Percentiles rank a stretch among this genome's conserved stretches.
These are phyloP conservation scores for Catocala fraxini DNA, from an alignment of 2,888 invertebrate species.

Conservation along the genomic window DNA sequence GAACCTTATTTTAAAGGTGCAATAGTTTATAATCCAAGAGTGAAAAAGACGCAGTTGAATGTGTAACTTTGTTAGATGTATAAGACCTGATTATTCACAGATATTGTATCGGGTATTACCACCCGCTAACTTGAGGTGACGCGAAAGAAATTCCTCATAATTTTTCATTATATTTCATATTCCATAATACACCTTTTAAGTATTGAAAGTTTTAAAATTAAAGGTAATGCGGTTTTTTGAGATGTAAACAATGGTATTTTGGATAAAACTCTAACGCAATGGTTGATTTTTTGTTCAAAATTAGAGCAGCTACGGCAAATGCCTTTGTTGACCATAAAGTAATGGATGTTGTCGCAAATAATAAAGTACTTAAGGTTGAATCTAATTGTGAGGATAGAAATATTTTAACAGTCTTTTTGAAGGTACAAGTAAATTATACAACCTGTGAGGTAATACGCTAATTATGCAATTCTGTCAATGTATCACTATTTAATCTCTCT, in stretches of 20 bases:
- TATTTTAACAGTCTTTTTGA: too few species aligned
- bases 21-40: conserved; percentile 28
- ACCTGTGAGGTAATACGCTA: too few species aligned
- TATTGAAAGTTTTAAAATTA: conserved; percentile 46
- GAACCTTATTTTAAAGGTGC: conserved; percentile 46
- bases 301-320: too few species aligned
- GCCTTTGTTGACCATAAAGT: too few species aligned
- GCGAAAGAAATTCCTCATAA: conserved; percentile 68
- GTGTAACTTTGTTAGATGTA: conserved; percentile 52
- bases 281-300: not conserved
- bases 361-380: too few species aligned
- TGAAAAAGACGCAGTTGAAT: conserved; percentile 23
- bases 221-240: conserved; percentile 45
- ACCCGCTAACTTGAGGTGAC: conserved; percentile 82
- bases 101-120: conserved; percentile 80
- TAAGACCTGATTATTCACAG: conserved; percentile 81
- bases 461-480: too few species aligned
- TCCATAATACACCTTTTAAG: conserved; percentile 48
- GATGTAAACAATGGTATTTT: conserved; percentile 29
- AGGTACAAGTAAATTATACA: too few species aligned
- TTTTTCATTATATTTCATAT: conserved; percentile 55
- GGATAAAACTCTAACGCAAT: not conserved
- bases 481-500: too few species aligned
- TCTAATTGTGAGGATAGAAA: too few species aligned
- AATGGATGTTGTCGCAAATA: too few species aligned